Base-by-base conservation (phyloP, 2,888 invertebrate genomes). In the Drosophila rubida region DNA sequence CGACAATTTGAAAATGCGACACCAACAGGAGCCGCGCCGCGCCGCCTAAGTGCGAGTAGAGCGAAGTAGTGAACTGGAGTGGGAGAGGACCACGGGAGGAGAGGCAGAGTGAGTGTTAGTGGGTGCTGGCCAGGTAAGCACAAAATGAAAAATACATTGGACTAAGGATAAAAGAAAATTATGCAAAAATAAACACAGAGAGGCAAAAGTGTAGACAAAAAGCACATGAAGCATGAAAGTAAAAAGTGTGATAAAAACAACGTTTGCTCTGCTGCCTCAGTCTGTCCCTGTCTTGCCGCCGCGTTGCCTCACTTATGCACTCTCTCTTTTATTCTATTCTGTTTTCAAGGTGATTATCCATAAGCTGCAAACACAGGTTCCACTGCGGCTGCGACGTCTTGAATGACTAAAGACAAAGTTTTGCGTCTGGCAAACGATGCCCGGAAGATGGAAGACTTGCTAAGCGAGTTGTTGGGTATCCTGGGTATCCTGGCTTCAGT, bases 91-190 rank as follows among this genome's bases (percentile, higher is more conserved):
- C n/a, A n/a, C n/a, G n/a, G 57, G 1, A 14, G 13, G 13, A 37
- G 13, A 14, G 13, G 14, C 3, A 2, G 19, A 19, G 19, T 19
- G 7, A 61, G 46, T 46, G 50, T 39, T 11, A 44, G 27, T 63
- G 55, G 54, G 65, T 63, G 65, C 54, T 44, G 75, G 64, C 32
- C 75, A 59, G 78, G 78, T 69, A 65, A 74, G 75, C 60, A 59
- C 25, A 65, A 71, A 79, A 87, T 87, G 88, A 87, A 83, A 83
- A 82, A 75, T 77, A 75, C 78, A 77, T 77, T 87, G 87, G 74
- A 69, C 69, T 68, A 54, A 65, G 81, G 66, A 77, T 77, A 63
- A 78, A 75, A 79, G 75, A 71, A 87, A 79, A 85, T 87, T 83
- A 83, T 83, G 88, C 83, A 75, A 85, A 85, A 87, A 79, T 75